Evolutionary conservation across 2,113 vertebrate genomes (phyloP).

Genomic region (Anhinga anhinga): DNA sequence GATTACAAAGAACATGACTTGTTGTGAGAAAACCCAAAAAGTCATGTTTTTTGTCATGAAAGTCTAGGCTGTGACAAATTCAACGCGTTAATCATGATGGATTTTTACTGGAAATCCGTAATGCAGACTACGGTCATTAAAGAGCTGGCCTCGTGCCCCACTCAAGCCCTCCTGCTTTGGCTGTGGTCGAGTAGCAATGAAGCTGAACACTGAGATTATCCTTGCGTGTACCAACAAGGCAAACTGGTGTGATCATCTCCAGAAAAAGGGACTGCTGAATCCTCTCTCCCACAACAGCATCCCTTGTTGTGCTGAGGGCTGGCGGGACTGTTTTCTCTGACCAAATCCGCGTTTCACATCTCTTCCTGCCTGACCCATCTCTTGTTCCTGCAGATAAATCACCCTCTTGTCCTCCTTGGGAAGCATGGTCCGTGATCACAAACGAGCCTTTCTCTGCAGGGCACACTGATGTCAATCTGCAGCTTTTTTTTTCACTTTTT

Average conservation of each 20-base stretch:
- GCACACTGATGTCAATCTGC: background rate
- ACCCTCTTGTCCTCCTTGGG: conserved; percentile 33
- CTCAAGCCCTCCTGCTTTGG: background rate
- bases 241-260: background rate
- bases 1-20: conserved; percentile 64
- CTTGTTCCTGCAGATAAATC: conserved; percentile 36
- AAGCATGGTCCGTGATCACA: background rate
- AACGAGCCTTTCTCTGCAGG: background rate
- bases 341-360: background rate
- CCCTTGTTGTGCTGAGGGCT: background rate
- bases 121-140: background rate
- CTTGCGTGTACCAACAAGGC: background rate
- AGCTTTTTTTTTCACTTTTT: background rate
- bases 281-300: background rate
- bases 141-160: background rate
- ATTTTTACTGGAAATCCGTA: conserved; percentile 53
- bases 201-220: background rate
- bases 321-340: background rate
- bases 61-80: conserved; percentile 45
- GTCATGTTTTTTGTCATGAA: conserved; percentile 58
- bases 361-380: conserved; percentile 12
- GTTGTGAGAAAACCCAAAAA: conserved; percentile 54
- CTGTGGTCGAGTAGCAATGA: background rate
- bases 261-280: background rate
- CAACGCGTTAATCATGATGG: conserved; percentile 45